Evolutionary conservation across 2,888 invertebrate genomes (phyloP).

Genomic region (Gymnoscelis rufifasciata): DNA sequence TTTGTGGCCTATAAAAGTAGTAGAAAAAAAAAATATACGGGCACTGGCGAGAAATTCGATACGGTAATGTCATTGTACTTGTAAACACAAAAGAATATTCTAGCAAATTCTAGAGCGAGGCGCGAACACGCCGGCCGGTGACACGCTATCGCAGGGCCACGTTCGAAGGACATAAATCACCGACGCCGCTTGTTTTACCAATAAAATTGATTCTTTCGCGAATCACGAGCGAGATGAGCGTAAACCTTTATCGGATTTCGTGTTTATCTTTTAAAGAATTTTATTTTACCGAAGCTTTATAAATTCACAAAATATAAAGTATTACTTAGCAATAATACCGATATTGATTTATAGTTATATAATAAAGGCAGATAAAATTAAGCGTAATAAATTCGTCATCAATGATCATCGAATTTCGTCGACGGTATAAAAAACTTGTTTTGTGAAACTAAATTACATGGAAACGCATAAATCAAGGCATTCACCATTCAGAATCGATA

Average conservation of each 20-base stretch:
- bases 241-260: slow-evolving; percentile 38
- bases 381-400: slow-evolving; percentile 40
- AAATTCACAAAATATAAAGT: no score
- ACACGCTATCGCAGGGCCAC: slow-evolving; percentile 67
- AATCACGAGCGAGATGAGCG: slow-evolving; percentile 47
- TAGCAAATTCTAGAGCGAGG: slow-evolving; percentile 67
- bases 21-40: slow-evolving; percentile 22
- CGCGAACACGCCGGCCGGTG: slow-evolving; percentile 63
- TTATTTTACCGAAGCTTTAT: no score
- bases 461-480: slow-evolving; percentile 62
- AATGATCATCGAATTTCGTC: slow-evolving; percentile 45
- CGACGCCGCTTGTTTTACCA: slow-evolving; percentile 69
- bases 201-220: slow-evolving; percentile 73
- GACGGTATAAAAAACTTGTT: slow-evolving; percentile 48
- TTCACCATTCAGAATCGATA: slow-evolving; percentile 51
- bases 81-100: slow-evolving; percentile 67
- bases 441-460: slow-evolving; percentile 54
- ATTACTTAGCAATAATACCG: no score
- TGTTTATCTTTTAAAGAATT: slow-evolving; percentile 12
- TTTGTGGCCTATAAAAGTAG: slow-evolving; percentile 22
- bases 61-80: slow-evolving; percentile 43
- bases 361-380: neutral
- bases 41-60: slow-evolving; percentile 20
- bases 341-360: no score
- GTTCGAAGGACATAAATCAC: slow-evolving; percentile 71